Evolutionary conservation across 1,140 invertebrate species (phyloP).

Genomic region (Drosophila punjabiensis): DNA sequence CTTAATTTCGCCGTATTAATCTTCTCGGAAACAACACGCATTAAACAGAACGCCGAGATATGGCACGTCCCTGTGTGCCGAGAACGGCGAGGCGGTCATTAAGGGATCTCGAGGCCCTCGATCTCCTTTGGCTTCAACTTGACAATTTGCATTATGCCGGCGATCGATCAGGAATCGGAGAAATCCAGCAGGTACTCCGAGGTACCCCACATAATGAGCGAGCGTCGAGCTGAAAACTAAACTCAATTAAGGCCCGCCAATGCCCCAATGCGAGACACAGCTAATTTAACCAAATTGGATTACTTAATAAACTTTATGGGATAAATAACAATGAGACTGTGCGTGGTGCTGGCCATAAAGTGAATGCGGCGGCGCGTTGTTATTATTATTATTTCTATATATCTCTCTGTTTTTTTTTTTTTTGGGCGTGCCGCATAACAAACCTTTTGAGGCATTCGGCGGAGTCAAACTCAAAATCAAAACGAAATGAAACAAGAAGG

Average conservation of each 20-base stretch:
- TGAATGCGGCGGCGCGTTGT: conserved; percentile 66
- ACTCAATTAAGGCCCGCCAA: conserved; percentile 71
- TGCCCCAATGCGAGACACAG: conserved; percentile 49
- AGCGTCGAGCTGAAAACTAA: conserved; percentile 35
- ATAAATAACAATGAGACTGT: conserved; percentile 74
- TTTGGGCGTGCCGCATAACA: conserved; percentile 75
- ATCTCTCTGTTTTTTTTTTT: conserved; percentile 20
- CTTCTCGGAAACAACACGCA: conserved; percentile 83
- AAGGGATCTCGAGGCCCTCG: conserved; percentile 11
- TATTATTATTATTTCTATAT: conserved; percentile 55
- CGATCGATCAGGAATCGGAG: conserved; percentile 68
- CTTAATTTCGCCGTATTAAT: conserved; percentile 85
- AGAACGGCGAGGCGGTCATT: conserved; percentile 37
- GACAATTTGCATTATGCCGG: conserved; percentile 76
- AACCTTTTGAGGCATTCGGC: conserved; percentile 78
- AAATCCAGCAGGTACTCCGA: conserved; percentile 49
- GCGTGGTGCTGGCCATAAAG: conserved; percentile 67
- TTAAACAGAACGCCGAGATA: conserved; percentile 64
- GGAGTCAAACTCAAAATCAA: conserved; percentile 43
- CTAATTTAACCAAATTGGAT: conserved; percentile 85
- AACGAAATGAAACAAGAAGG: conserved; percentile 37
- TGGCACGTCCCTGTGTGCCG: conserved; percentile 56
- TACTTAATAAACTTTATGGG: conserved; percentile 85
- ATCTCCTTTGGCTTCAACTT: conserved; percentile 39
- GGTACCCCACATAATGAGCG: conserved; percentile 10